Evolutionary conservation across 2,797 vertebrate species (phyloP), one percentile per base, ranked within the genome.

Genomic region (Brachyalestes nurse): DNA sequence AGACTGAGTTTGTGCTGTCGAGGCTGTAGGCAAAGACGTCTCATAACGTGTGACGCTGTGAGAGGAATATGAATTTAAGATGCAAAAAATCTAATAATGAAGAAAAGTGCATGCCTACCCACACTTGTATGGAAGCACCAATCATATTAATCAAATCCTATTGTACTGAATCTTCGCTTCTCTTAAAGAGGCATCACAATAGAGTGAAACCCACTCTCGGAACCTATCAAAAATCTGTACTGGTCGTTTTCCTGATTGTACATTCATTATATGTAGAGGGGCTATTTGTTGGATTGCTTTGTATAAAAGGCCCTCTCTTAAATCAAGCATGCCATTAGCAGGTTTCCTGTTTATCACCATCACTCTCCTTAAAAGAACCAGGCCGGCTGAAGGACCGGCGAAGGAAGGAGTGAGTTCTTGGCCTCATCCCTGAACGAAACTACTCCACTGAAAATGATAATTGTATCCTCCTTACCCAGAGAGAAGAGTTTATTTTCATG

Each of bases 381-480:
- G 45, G 13, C 23, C 16, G 77, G 66, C 28, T 47, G 42, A 23
- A 12, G 34, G 28, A 58, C 9, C 8, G 5, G 42, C 72, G 19
- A 21, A 34, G 61, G 47, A 65, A 61, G 58, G 42, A 74, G 57
- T 0, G 67, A 69, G 40, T 28, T 60, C 78, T 23, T 51, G 14
- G 21, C 47, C 66, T 86, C 85, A 86, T 86, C 81, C 83, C 86
- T 79, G 25, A 73, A 75, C 40, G 62, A 77, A 72, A 51, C 87
- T 86, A 87, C 84, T 82, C 78, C 8, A 80, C 72, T 83, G 38
- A 53, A 90, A 82, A 90, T 88, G 87, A 89, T 89, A 92, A 92
- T 89, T 89, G 88, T 93, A 89, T 91, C 90, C 88, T 89, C 84
- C 87, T 88, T 87, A 90, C 87, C 77, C 73, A 75, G 83, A 88